Evolutionary conservation across 2,797 vertebrate species (phyloP).

Genomic region (Tamandua tetradactyla): DNA sequence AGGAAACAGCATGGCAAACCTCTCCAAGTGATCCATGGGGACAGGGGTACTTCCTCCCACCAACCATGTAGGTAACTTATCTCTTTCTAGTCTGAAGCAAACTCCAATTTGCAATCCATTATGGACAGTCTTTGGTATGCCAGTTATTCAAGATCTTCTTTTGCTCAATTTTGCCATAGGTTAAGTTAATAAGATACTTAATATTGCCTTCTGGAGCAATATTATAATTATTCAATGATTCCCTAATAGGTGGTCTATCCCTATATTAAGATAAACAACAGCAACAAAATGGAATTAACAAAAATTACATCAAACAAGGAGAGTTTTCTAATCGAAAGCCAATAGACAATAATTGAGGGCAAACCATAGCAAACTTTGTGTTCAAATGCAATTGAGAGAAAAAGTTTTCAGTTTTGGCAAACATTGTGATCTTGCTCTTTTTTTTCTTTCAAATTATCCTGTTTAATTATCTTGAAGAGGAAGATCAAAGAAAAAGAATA

Average conservation of each 20-base stretch:
- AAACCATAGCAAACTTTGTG: neutral
- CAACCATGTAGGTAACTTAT: neutral
- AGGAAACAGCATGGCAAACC: neutral
- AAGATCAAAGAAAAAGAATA: neutral
- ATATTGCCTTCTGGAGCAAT: neutral
- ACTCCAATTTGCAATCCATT: neutral
- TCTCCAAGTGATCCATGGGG: neutral
- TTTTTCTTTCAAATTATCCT: neutral
- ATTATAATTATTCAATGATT: neutral
- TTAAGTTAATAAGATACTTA: neutral
- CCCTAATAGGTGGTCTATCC: neutral
- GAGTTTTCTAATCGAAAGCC: neutral
- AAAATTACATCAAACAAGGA: neutral
- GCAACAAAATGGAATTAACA: conserved; percentile 5
- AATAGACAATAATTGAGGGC: neutral
- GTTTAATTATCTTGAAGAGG: neutral
- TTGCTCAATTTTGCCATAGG: neutral
- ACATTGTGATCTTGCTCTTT: neutral
- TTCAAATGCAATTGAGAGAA: neutral
- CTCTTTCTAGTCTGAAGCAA: neutral
- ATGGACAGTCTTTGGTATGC: neutral
- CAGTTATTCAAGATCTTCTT: neutral
- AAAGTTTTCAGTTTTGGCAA: neutral
- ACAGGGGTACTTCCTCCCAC: neutral
- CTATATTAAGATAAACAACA: neutral